phyloP scores from a whole-genome alignment of 2,797 vertebrate genomes.

The Astyanax mexicanus region DNA sequence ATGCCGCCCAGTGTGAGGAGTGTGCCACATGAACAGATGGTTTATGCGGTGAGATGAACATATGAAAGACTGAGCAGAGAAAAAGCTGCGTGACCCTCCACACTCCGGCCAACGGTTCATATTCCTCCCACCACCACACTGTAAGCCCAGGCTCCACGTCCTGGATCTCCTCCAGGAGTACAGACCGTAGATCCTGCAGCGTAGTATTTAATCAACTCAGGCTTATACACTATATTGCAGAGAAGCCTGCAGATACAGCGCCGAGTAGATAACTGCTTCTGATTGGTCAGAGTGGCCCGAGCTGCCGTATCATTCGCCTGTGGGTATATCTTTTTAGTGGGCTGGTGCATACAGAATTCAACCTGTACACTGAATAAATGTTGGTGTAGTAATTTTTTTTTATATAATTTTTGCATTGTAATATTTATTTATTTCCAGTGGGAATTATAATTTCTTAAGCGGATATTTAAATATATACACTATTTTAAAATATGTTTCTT shows the following conservation, averaged over 20 bases:
- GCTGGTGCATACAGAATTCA: neutral
- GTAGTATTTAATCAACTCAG: slow-evolving; percentile 6
- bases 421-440: too few species aligned
- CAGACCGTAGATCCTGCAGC: neutral
- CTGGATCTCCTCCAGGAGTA: slow-evolving; percentile 1
- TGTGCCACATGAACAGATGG: slow-evolving; percentile 48
- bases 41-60: slow-evolving; percentile 27
- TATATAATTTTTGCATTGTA: too few species aligned
- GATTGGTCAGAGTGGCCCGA: neutral
- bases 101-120: slow-evolving; percentile 1
- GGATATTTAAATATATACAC: too few species aligned
- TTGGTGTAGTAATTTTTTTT: too few species aligned
- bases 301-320: neutral
- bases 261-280: neutral
- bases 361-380: too few species aligned
- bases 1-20: slow-evolving; percentile 13
- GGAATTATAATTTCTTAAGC: too few species aligned
- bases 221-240: neutral
- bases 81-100: slow-evolving; percentile 26
- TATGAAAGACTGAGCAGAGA: slow-evolving; percentile 30
- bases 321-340: neutral
- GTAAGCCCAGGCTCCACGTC: slow-evolving; percentile 29
- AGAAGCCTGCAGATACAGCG: neutral
- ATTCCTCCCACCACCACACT: slow-evolving; percentile 16
- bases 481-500: too few species aligned